Conservation (phyloP, 2,888 invertebrate species). For the Thymelicus sylvestris region DNA sequence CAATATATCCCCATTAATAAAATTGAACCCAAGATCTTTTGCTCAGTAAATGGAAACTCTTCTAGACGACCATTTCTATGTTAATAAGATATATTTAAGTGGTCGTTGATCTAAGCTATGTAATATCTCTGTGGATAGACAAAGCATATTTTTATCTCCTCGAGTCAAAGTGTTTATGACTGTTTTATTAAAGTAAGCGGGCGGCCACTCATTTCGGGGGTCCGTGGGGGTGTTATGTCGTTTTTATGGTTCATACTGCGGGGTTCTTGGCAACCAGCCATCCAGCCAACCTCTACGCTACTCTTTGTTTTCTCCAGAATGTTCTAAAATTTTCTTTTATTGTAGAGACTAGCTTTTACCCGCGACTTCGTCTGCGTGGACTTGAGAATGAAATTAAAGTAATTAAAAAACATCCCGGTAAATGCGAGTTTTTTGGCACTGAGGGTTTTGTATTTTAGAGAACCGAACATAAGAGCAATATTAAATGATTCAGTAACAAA, state of each 20-base stretch:
- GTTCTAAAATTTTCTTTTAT: constrained; percentile 42
- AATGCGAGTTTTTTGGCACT: too few relatives aligned
- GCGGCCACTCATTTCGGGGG: constrained; percentile 77
- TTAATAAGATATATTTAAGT: neutral
- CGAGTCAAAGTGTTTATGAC: constrained; percentile 70
- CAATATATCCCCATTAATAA: too few relatives aligned
- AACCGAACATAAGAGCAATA: too few relatives aligned
- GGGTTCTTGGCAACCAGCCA: constrained; percentile 71
- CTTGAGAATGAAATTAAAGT: too few relatives aligned
- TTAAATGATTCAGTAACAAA: too few relatives aligned
- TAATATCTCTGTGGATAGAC: constrained; percentile 47
- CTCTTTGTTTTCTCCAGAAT: constrained; percentile 64
- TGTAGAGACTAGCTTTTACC: too few relatives aligned
- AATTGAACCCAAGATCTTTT: too few relatives aligned
- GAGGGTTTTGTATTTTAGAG: too few relatives aligned
- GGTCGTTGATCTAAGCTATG: neutral
- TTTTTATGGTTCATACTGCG: constrained; percentile 71
- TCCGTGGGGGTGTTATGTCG: constrained; percentile 68
- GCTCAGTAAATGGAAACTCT: too few relatives aligned
- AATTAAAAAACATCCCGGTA: too few relatives aligned
- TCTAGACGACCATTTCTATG: too few relatives aligned
- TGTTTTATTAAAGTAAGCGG: constrained; percentile 83
- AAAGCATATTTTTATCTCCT: constrained; percentile 66
- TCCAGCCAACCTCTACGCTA: constrained; percentile 68
- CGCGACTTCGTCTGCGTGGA: too few relatives aligned